phyloP scores from a whole-genome alignment of 2,113 vertebrate species.

The Strix aluco region DNA sequence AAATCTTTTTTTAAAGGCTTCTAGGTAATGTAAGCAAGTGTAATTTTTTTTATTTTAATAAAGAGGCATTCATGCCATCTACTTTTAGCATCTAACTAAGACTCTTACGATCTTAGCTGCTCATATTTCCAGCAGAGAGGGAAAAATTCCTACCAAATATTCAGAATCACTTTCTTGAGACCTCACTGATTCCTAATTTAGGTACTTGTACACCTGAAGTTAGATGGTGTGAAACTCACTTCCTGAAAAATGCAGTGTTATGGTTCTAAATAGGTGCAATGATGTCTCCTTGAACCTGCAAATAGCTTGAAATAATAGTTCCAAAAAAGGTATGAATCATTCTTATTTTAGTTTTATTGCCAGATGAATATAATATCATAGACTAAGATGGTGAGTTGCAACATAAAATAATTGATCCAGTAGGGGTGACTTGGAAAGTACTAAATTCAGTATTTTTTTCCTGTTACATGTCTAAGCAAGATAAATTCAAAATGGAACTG shows the following conservation, averaged over 20 bases:
- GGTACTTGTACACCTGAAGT: neutral
- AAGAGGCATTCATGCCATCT: neutral
- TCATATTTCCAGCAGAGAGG: neutral
- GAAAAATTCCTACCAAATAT: neutral
- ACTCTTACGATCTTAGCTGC: neutral
- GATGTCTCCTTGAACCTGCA: neutral
- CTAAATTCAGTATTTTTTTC: neutral
- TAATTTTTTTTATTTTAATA: neutral
- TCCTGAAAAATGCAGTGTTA: neutral
- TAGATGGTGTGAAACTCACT: neutral
- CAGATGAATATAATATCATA: neutral
- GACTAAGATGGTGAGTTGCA: neutral
- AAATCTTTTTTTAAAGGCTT: neutral
- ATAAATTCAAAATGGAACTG: neutral
- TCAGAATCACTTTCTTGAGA: neutral
- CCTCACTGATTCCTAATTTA: neutral
- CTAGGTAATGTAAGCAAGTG: neutral
- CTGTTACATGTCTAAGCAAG: neutral
- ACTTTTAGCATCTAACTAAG: neutral
- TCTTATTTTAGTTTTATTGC: neutral
- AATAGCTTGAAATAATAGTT: neutral
- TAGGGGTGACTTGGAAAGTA: neutral
- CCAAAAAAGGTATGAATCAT: neutral
- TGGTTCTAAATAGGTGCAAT: neutral
- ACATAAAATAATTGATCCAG: neutral